Base-by-base conservation (phyloP, 2,113 vertebrate genomes). In the Psittacara wagleri region DNA sequence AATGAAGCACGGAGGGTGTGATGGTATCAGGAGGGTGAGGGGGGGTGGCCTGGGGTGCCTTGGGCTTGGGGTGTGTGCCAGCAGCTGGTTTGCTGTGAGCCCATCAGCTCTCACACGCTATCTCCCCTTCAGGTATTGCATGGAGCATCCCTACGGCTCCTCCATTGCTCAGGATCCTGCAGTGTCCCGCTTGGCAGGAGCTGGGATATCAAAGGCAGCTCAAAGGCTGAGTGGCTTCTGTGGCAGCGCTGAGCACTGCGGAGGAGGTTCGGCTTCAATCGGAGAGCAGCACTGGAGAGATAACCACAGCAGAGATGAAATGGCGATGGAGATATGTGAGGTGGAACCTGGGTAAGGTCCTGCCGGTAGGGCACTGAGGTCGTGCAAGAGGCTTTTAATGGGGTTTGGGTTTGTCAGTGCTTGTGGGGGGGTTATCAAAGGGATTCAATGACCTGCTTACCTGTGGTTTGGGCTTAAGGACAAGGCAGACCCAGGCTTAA, bases 31-130 rank as follows among this genome's bases (percentile, higher is more conserved):
- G 52, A 94, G 62, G 92, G 91, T 94, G 86, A 81, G 87, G 76
- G 48, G 41, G 83, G 95, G 88, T 92, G 95, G 94, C 95, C 92
- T 73, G 91, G 48, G 86, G 96, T 96, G 95, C 92, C 96, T 94
- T 94, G 74, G 74, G 83, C 61, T 92, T 4, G 31, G 74, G 62
- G 57, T 80, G 23, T 27, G 41, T 82, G 91, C 96, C 95, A 97
- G 88, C 96, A 92, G 88, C 88, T 94, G 92, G 73, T 57, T 94
- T 95, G 80, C 84, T 94, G 31, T 17, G 86, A 90, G 77, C 86
- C 74, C 94, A 77, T 95, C 81, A 91, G 86, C 88, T 96, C 77
- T 95, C 80, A 92, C 83, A 67, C 5, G 17, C 43, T 18, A 61
- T 62, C 25, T 46, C 25, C 86, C 27, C 77, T 76, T 51, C 75